Evolutionary conservation across 2,888 invertebrate species (phyloP).

Genomic region (Hirtodrosophila cameraria): DNA sequence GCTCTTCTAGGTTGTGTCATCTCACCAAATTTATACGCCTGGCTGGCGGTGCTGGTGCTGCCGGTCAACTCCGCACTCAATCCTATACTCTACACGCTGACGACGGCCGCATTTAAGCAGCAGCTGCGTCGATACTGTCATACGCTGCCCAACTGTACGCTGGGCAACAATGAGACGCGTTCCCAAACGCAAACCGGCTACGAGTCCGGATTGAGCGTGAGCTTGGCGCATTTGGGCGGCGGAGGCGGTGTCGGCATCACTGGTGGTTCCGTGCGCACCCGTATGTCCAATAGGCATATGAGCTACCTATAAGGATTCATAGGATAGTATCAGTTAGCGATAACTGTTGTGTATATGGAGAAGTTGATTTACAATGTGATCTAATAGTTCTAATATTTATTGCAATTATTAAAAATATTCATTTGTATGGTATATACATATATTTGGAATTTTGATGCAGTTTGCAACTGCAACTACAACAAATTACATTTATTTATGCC

Average conservation of each 20-base stretch:
- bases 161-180: conserved; percentile 76
- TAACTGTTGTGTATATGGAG: conserved; percentile 3
- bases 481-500: conserved; percentile 1
- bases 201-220: conserved; percentile 85
- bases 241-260: too few relatives aligned
- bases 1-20: conserved; percentile 85
- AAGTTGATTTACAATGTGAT: conserved; percentile 54
- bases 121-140: conserved; percentile 83
- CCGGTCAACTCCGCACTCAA: conserved; percentile 87
- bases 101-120: conserved; percentile 87
- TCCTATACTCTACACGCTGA: conserved; percentile 87
- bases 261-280: conserved; percentile 74
- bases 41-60: conserved; percentile 86
- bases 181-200: conserved; percentile 82
- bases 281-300: conserved; percentile 82
- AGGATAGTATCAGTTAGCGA: not conserved
- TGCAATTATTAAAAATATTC: conserved; percentile 47
- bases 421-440: conserved; percentile 30
- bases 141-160: conserved; percentile 71
- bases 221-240: conserved; percentile 84
- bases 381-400: conserved; percentile 52
- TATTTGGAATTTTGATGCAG: conserved; percentile 37
- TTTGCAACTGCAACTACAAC: conserved; percentile 35
- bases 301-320: conserved; percentile 66
- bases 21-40: conserved; percentile 86